Base-by-base conservation (phyloP, 2,113 vertebrate genomes). In the Sylvietta virens region DNA sequence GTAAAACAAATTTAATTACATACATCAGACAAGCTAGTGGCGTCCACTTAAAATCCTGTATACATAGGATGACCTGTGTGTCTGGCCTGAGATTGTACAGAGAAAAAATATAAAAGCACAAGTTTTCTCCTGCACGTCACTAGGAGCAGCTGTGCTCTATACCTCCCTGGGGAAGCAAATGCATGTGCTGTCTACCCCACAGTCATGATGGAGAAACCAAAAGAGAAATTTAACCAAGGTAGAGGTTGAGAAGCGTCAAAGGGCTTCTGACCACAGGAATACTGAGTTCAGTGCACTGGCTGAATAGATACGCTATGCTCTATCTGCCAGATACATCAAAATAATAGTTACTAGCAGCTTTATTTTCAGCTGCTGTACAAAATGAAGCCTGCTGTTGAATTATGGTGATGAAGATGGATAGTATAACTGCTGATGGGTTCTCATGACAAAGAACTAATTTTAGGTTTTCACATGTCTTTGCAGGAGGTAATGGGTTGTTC, bases 1-100 rank as follows among this genome's bases (percentile, higher is more conserved):
- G 95, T 95, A 95, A 97, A 97, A 67, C 94, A 96, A 89, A 95
- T 95, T 96, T 96, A 96, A 97, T 97, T 95, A 96, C 21, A 0
- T 90, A 73, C 66, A 82, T 88, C 76, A 95, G 92, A 90, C 81
- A 94, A 88, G 90, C 83, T 90, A 48, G 67, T 96, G 95, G 92
- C 95, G 93, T 92, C 67, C 76, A 65, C 92, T 96, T 96, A 92
- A 94, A 95, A 87, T 87, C 42, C 42, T 81, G 81, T 97, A 69
- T 95, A 84, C 51, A n/a, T 4, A 94, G 79, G 51, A 37, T 96
- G 92, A 96, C 94, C 94, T 30, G 11, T 83, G 53, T 61, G 61
- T 79, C 57, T 84, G 90, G 91, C 85, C 72, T 81, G 79, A 89
- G 85, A 66, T 2, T 88, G 81, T 78, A 93, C 24, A 9, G 28